Base-by-base conservation (phyloP, 2,113 vertebrate species). In the Telmatochromis sp. region DNA sequence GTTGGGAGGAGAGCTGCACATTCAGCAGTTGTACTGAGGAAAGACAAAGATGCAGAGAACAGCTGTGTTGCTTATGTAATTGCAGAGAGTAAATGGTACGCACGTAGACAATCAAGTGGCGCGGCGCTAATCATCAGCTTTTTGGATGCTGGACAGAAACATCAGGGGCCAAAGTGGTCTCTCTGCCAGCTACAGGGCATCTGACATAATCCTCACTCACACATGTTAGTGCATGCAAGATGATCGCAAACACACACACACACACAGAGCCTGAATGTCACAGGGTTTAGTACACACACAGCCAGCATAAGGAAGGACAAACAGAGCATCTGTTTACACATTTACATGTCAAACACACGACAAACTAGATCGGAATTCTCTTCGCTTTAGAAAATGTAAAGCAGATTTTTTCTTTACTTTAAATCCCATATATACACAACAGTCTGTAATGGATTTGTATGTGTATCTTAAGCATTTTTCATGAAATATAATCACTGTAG, bases 111-210 rank as follows among this genome's bases (percentile, higher is more conserved):
- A 54, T 81, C 80, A 54, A 84, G 68, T 60, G 83, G 82, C 10
- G 73, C 47, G 9, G 71, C n/a, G 9, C 54, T 91, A 91, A 93
- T 92, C 81, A 50, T 78, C 84, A 53, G 60, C 85, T 53, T 35
- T 91, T 92, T 93, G 93, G 92, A 93, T 9, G 40, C 57, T n/a
- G 65, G 83, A 89, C 92, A 91, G 84, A 91, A 89, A 82, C 88
- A 88, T 93, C 85, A 84, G 68, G 82, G 82, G 94, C 65, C 87
- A 89, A 80, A 86, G 37, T 31, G 51, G 85, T 83, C 12, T 82
- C 65, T 53, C 45, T 87, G 90, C 80, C 90, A 90, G 89, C 84
- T 88, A 87, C 87, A 87, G 91, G 81, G 54, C 84, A 88, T 90
- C 82, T 87, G 84, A 82, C 83, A 91, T 89, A 92, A 90, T 90